Conservation (phyloP, 2,113 vertebrate genomes). For the Egretta garzetta region DNA sequence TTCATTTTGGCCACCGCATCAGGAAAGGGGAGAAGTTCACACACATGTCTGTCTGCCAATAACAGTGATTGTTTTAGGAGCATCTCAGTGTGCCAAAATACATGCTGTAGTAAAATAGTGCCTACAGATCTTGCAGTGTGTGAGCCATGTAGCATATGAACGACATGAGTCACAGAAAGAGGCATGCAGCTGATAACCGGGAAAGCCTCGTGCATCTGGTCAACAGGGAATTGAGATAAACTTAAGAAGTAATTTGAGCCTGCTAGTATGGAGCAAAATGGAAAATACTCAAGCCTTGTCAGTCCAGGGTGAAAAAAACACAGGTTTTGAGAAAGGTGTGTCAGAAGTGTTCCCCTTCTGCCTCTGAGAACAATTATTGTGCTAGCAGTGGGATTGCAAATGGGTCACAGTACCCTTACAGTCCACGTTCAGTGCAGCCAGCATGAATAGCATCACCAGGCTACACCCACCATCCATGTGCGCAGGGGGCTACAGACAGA, state of each 20-base stretch:
- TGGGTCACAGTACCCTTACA: neutral
- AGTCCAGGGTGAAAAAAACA: neutral
- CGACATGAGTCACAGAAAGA: neutral
- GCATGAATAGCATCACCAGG: neutral
- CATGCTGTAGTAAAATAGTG: neutral
- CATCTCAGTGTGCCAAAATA: neutral
- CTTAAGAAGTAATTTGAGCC: neutral
- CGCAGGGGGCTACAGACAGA: fast-evolving
- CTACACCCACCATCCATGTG: fast-evolving
- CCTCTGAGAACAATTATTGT: neutral
- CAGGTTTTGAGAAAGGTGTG: neutral
- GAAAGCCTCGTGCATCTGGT: neutral
- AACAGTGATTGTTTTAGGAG: neutral
- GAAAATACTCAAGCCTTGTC: neutral
- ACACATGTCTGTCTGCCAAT: neutral
- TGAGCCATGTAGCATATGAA: fast-evolving
- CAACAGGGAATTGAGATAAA: neutral
- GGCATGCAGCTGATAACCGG: fast-evolving
- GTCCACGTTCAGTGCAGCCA: neutral
- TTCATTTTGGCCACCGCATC: neutral
- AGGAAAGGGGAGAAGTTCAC: fast-evolving
- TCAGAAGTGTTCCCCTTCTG: neutral
- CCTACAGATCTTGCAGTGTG: neutral
- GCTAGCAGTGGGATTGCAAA: neutral
- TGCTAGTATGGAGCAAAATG: neutral